Conservation (phyloP, 2,113 vertebrate genomes). For the Poecile atricapillus region DNA sequence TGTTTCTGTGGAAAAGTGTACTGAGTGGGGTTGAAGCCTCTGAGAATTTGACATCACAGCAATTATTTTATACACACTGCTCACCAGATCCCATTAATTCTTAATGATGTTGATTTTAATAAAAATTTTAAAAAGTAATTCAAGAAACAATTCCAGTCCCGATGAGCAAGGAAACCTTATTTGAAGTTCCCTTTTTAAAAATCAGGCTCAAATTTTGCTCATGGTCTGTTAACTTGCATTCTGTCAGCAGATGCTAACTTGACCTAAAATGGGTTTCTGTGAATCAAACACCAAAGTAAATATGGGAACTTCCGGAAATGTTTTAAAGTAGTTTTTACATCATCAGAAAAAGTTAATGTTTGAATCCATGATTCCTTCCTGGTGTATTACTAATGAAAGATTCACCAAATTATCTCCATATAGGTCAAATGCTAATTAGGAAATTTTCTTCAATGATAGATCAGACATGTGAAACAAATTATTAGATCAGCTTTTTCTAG, state of each 20-base stretch:
- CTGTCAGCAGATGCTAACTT: background rate
- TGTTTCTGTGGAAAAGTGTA: background rate
- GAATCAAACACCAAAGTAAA: background rate
- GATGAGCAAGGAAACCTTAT: background rate
- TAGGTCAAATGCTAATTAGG: constrained; percentile 71
- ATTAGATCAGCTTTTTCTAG: constrained; percentile 47
- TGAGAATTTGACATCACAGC: background rate
- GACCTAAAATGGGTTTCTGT: background rate
- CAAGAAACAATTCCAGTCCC: background rate
- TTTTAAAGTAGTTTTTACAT: background rate
- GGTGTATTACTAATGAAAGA: constrained; percentile 52
- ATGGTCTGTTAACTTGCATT: background rate
- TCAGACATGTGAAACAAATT: constrained; percentile 43
- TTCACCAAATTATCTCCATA: constrained; percentile 63
- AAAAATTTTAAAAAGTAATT: background rate
- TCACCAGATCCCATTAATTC: background rate
- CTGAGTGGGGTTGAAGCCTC: background rate
- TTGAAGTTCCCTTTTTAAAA: background rate
- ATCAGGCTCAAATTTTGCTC: background rate
- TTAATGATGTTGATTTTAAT: background rate
- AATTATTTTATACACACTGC: background rate
- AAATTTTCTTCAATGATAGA: constrained; percentile 56
- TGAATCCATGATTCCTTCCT: background rate
- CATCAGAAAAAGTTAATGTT: background rate
- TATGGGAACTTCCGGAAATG: background rate